Evolutionary conservation across 1,140 invertebrate species (phyloP), one percentile per base, ranked within the genome.

Genomic region (Zaprionus inermis): DNA sequence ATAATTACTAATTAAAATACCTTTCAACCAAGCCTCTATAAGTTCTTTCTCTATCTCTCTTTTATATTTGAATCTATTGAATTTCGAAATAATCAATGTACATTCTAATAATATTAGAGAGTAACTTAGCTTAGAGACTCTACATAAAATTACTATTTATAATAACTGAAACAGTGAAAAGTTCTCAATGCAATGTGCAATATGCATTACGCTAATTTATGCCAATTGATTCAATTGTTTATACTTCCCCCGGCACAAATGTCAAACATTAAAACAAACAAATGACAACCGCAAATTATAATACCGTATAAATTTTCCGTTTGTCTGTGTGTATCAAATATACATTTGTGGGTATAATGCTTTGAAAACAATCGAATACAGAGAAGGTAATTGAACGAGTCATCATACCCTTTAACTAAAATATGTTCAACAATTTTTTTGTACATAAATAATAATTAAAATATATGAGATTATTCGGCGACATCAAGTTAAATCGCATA

Each of bases 221-320:
- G 34, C n/a, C 51, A 41, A 63, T 61, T 78, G 61, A 41, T 49
- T 57, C 2, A 64, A 46, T 32, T 74, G 63, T 32, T 64, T 18
- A 18, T 64, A 32, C 52, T 20, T 57, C 36, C 16, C 34, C 22
- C 52, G 5, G 24, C 5, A 28, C 49, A 36, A 56, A 49, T 36
- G 11, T 10, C 38, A 36, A 11, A 20, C 10, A 20, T 20, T 18
- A 11, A 49, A 49, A 44, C 38, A 18, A 49, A 49, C 18, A 11
- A 49, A 54, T 12, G 41, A 64, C 30, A 28, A 46, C 51, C 38
- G 44, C 59, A 64, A 64, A 64, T 57, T 32, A 44, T 72, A 52
- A 65, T 55, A 18, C 22, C 16, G 1, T 18, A 44, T 32, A 32
- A 54, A 44, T 6, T n/a, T n/a, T 14, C 2, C 5, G n/a, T 3